Percentiles rank a stretch among this genome's conserved stretches.
phyloP scores from a whole-genome alignment of 1,140 invertebrate genomes.

The Aphaenogaster floridana region DNA sequence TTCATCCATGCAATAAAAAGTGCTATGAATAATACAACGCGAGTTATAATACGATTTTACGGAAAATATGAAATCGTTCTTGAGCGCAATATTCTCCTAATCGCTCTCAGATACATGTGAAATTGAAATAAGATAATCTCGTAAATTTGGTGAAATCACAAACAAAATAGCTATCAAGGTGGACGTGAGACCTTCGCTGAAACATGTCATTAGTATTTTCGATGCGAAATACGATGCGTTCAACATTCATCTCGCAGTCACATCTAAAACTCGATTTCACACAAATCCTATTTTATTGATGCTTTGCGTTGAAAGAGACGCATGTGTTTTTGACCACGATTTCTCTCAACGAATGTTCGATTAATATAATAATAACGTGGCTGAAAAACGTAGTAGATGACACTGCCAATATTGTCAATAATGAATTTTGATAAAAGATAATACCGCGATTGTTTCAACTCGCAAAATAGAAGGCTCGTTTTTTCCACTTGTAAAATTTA shows the following conservation, averaged over 20 bases:
- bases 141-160: background rate
- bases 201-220: constrained; percentile 23
- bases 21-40: constrained; percentile 5
- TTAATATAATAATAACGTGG: background rate
- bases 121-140: constrained; percentile 2
- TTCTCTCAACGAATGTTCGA: background rate
- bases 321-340: background rate
- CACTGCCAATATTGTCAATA: background rate
- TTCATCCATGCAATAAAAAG: background rate
- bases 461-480: background rate
- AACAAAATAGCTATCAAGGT: background rate
- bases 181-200: constrained; percentile 8
- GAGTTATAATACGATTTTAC: background rate
- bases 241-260: constrained; percentile 10
- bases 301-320: background rate
- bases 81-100: background rate
- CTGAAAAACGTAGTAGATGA: background rate
- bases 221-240: constrained; percentile 2
- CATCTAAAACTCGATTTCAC: background rate
- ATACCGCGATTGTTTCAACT: background rate
- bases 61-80: background rate
- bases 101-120: background rate
- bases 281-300: constrained; percentile 1
- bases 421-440: background rate
- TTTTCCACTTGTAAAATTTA: background rate